These are phyloP conservation scores for Caenorhabditis elegans DNA, from an alignment of 1,140 invertebrate genomes.

Conservation along the genomic window WBcel235 BX284603.4:5887001-5887500, in stretches of 20 bases:
- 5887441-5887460: not conserved
- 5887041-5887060: no score
- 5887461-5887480: not conserved
- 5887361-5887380: not conserved
- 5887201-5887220: not conserved
- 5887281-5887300: constrained; percentile 21
- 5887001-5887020: no score
- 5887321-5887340: not conserved
- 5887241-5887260: not conserved
- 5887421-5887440: constrained; percentile 1
- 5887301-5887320: constrained; percentile 20
- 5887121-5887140: not conserved
- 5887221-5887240: not conserved
- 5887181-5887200: not conserved
- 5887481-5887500: no score
- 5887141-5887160: constrained; percentile 5
- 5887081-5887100: no score
- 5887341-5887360: constrained; percentile 29
- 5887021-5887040: no score
- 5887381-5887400: not conserved
- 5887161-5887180: not conserved
- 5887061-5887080: no score
- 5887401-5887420: not conserved
- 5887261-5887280: not conserved
- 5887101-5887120: not conserved